Conservation (phyloP, 1,140 invertebrate species). For the Scylla paramamosain region DNA sequence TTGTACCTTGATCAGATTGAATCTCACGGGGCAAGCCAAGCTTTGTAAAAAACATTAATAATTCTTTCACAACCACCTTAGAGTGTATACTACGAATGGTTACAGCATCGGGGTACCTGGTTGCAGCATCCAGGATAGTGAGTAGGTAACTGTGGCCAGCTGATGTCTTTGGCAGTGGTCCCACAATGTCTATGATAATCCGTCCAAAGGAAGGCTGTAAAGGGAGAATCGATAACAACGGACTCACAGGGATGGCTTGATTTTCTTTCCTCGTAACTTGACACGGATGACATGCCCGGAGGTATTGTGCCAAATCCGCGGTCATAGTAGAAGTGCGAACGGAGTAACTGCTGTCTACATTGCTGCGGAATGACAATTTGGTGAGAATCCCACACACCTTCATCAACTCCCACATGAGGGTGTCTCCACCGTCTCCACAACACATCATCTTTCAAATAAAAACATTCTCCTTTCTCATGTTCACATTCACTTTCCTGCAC, state of each 20-base stretch:
- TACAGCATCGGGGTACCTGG: slow-evolving; percentile 34
- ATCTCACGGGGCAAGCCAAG: slow-evolving; percentile 28
- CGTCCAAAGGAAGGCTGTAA: slow-evolving; percentile 30
- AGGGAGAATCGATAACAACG: not conserved
- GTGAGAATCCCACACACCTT: not conserved
- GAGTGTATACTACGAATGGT: not conserved
- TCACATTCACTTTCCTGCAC: too few species aligned
- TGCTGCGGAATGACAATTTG: not conserved
- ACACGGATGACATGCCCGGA: not conserved
- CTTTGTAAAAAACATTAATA: not conserved
- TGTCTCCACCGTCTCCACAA: not conserved
- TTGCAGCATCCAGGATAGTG: not conserved
- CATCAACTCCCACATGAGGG: not conserved
- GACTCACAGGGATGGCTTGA: not conserved
- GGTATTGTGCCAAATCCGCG: not conserved
- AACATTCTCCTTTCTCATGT: too few species aligned
- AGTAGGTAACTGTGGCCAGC: not conserved
- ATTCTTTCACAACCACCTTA: not conserved
- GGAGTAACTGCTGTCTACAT: not conserved
- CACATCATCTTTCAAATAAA: too few species aligned
- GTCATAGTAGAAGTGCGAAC: not conserved
- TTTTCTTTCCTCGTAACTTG: slow-evolving; percentile 37
- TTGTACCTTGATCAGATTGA: slow-evolving; percentile 39
- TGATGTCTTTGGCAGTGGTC: not conserved
- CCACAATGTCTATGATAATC: slow-evolving; percentile 10